These are phyloP conservation scores for Pelobates cultripes DNA, from an alignment of 2,797 vertebrate species.

Conservation along the genomic window DNA sequence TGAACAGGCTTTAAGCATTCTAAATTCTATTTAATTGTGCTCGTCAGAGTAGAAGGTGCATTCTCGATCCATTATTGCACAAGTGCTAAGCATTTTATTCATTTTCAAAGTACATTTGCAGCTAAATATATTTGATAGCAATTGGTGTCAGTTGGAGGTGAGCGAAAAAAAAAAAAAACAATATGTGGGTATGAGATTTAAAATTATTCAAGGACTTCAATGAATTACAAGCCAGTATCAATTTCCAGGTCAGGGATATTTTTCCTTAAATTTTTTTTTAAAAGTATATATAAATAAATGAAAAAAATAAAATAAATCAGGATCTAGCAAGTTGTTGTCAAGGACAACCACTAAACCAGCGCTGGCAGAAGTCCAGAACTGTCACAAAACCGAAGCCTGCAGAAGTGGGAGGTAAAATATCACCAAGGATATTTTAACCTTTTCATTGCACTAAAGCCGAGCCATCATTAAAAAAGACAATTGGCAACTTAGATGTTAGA, in stretches of 20 bases:
- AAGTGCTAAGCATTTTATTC: conserved; percentile 18
- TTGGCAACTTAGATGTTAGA: too few relatives aligned
- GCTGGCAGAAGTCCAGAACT: conserved; percentile 45
- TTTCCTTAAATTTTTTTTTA: background rate
- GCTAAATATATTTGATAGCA: conserved; percentile 40
- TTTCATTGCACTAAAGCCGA: conserved; percentile 20
- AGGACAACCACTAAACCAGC: conserved; percentile 37
- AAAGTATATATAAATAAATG: background rate
- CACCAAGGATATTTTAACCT: conserved; percentile 17
- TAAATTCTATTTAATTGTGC: conserved; percentile 40
- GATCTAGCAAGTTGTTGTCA: conserved; percentile 44
- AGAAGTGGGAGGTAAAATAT: conserved; percentile 31
- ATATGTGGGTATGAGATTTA: conserved; percentile 13
- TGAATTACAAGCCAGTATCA: conserved; percentile 13
- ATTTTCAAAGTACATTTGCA: conserved; percentile 32
- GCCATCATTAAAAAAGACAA: background rate
- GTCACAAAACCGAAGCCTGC: conserved; percentile 24
- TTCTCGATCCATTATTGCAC: conserved; percentile 21
- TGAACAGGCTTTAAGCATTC: conserved; percentile 41
- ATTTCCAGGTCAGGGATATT: conserved; percentile 33
- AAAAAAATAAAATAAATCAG: conserved; percentile 6
- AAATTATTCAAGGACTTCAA: conserved; percentile 33
- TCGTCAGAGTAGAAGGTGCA: conserved; percentile 35
- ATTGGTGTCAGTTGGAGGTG: conserved; percentile 32
- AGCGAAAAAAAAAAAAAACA: conserved; percentile 36